These are phyloP conservation scores for Helicoverpa zea DNA, from an alignment of 1,140 invertebrate genomes.

Conservation along the genomic window DNA sequence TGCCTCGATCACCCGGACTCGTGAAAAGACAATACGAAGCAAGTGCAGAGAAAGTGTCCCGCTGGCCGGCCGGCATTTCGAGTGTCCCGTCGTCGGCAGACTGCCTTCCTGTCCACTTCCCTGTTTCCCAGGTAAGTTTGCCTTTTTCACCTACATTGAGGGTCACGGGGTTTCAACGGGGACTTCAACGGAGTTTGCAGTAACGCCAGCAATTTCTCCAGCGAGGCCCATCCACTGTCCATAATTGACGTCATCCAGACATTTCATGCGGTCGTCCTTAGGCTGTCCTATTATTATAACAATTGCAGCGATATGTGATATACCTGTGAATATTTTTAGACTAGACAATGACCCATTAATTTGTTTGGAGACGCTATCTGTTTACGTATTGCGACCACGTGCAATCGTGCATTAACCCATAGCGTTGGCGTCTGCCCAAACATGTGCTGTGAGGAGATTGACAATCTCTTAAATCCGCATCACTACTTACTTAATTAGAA, in stretches of 20 bases:
- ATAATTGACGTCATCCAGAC: not conserved
- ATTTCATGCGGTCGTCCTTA: not conserved
- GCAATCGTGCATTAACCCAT: conserved; percentile 62
- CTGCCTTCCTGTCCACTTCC: too few species aligned
- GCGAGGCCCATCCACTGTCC: too few species aligned
- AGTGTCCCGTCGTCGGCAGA: too few species aligned
- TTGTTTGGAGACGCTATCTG: conserved; percentile 9
- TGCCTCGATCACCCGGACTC: too few species aligned
- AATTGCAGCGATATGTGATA: not conserved
- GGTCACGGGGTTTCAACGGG: too few species aligned
- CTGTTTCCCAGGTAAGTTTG: too few species aligned
- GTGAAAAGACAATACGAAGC: too few species aligned
- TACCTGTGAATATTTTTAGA: conserved; percentile 50
- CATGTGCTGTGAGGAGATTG: conserved; percentile 41
- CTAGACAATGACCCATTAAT: conserved; percentile 56
- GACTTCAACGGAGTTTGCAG: too few species aligned
- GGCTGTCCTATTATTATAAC: not conserved
- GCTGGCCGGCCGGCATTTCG: too few species aligned
- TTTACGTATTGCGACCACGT: conserved; percentile 55
- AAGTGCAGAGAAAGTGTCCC: too few species aligned
- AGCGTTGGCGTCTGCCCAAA: conserved; percentile 58
- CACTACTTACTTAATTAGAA: not conserved
- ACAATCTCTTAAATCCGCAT: not conserved
- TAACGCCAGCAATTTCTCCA: too few species aligned
- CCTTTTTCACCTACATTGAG: too few species aligned